Conservation (phyloP, 1,140 invertebrate genomes). For the Drosophila punjabiensis region DNA sequence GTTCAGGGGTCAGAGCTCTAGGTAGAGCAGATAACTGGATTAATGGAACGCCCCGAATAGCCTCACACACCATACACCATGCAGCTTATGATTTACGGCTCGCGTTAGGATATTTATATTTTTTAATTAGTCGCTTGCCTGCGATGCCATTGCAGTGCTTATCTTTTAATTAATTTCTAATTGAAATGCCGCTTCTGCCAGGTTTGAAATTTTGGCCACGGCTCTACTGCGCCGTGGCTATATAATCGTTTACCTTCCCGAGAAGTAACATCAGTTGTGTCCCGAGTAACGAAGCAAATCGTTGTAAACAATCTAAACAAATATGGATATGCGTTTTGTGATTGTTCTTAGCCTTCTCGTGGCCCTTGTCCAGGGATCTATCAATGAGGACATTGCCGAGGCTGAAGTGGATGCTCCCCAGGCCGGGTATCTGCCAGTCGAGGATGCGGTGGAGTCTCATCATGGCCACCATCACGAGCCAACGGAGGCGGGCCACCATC, state of each 20-base stretch:
- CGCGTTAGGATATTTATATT: conserved; percentile 34
- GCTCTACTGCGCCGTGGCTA: conserved; percentile 20
- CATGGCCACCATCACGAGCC: conserved; percentile 12
- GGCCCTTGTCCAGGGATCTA: conserved; percentile 14
- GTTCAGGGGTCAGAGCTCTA: conserved; percentile 24
- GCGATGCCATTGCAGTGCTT: conserved; percentile 39
- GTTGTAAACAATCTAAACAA: conserved; percentile 7
- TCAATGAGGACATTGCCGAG: conserved; percentile 6
- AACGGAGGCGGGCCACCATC: not conserved
- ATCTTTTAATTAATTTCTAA: conserved; percentile 65
- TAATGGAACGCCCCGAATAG: conserved; percentile 15
- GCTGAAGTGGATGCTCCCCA: conserved; percentile 19
- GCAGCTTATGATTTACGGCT: conserved; percentile 32
- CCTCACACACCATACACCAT: conserved; percentile 17
- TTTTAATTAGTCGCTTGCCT: conserved; percentile 30
- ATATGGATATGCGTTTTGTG: conserved; percentile 27
- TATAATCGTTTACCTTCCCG: conserved; percentile 34
- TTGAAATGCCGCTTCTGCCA: conserved; percentile 42
- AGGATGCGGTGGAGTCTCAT: conserved; percentile 12
- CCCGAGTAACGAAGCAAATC: conserved; percentile 17
- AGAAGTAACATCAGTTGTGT: conserved; percentile 45
- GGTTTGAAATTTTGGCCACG: conserved; percentile 15
- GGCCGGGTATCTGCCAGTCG: conserved; percentile 19
- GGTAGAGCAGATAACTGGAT: conserved; percentile 28
- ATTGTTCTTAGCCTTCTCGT: conserved; percentile 5